A percentile compares a stretch with the other conserved stretches of the same genome.
These are phyloP conservation scores for Acrossocheilus wenchowensis DNA, from an alignment of 2,797 vertebrate genomes.

Conservation along the genomic window DNA sequence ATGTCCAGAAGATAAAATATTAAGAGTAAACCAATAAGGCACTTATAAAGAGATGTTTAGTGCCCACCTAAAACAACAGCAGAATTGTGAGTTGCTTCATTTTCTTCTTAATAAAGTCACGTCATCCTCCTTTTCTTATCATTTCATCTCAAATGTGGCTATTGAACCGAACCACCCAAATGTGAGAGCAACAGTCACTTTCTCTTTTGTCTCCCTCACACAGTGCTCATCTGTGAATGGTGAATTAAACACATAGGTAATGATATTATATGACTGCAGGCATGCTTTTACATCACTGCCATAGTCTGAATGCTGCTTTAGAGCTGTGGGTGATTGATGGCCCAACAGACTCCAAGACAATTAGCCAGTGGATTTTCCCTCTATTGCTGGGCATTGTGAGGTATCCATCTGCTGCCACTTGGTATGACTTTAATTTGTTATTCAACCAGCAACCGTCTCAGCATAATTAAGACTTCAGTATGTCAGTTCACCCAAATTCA, in stretches of 20 bases:
- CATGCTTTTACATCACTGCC: constrained; percentile 76
- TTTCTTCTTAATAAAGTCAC: not conserved
- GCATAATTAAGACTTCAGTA: constrained; percentile 65
- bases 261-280: constrained; percentile 68
- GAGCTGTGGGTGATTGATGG: constrained; percentile 80
- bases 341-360: constrained; percentile 82
- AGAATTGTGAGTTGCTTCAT: not conserved
- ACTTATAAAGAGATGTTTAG: not conserved
- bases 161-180: constrained; percentile 38
- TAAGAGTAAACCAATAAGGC: not conserved
- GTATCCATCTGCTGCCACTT: constrained; percentile 71
- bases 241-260: constrained; percentile 63
- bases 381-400: constrained; percentile 42
- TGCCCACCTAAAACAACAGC: not conserved
- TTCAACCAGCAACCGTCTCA: constrained; percentile 72
- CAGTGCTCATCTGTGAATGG: constrained; percentile 33
- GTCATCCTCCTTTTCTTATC: not conserved
- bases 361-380: constrained; percentile 76
- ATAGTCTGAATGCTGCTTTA: constrained; percentile 70
- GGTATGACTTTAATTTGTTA: constrained; percentile 78
- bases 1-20: not conserved
- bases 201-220: not conserved
- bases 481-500: constrained; percentile 55
- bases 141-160: constrained; percentile 18
- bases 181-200: constrained; percentile 36